Evolutionary conservation across 2,797 vertebrate species (phyloP), one percentile per base, ranked within the genome.

Genomic region (Arrhamphus sclerolepis): DNA sequence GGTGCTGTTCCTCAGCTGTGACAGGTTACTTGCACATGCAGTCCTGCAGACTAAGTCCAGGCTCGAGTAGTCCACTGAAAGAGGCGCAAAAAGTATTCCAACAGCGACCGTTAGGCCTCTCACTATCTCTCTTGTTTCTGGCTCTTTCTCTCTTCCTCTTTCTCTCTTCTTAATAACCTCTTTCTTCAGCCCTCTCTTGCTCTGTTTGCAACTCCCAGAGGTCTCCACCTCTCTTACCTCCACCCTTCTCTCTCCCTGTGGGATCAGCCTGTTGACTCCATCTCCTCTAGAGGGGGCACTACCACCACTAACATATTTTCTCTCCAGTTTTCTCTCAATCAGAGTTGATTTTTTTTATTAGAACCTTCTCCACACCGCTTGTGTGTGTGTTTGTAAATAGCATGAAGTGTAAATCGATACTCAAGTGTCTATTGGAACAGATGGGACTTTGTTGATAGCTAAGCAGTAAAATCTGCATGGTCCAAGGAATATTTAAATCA

Each of bases 261-360:
- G 70, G 84, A 83, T 87, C 82, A 86, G n/a, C 28, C 46, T 11
- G 26, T 58, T 39, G 29, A 74, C 79, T 75, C 73, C 75, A 68
- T 80, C 78, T 68, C 61, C 65, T 74, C 75, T 74, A 46, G 56
- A 52, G 40, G 60, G 71, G 49, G 53, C 50, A 46, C 43, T 62
- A 70, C 44, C 53, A 54, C 69, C 62, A 55, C 62, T 52, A 19
- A 82, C 57, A 70, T 74, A 42, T 58, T 69, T 80, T 75, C 70
- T 67, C 70, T 62, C 62, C 72, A 51, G n/a, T 54, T 65, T 75
- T 68, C 41, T 64, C 34, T 59, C 55, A 47, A 51, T 74, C 75
- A 42, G 17, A n/a, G 39, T 75, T 78, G 81, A 85, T 84, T 82
- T 14, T n/a, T 14, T 5, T 38, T 5, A 13, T 3, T 38, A 14